These are phyloP conservation scores for Drepana falcataria DNA, from an alignment of 2,888 invertebrate genomes.

Conservation along the genomic window DNA sequence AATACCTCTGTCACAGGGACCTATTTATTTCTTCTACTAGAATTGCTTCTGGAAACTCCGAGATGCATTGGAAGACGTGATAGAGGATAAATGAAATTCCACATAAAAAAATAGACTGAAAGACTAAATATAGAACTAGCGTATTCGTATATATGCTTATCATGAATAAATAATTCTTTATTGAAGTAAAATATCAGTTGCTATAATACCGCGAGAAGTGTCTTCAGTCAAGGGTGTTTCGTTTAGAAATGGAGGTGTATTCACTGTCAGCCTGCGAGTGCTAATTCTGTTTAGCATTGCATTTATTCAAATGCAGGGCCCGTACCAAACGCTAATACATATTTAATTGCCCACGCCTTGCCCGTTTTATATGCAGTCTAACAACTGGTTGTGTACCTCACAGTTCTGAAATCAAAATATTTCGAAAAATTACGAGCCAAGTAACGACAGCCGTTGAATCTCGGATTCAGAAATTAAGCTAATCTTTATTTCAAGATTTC, in stretches of 20 bases:
- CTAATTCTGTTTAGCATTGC: conserved; percentile 46
- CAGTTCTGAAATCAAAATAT: conserved; percentile 27
- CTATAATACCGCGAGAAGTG: background rate
- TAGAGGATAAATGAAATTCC: no score
- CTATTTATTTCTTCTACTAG: no score
- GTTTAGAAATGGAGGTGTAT: conserved; percentile 7
- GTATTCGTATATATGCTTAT: no score
- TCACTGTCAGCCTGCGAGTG: conserved; percentile 23
- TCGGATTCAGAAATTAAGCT: background rate
- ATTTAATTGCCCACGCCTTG: conserved; percentile 65
- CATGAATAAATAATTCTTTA: no score
- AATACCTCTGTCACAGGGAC: no score
- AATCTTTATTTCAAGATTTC: background rate
- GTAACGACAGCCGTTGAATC: background rate
- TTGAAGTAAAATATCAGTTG: background rate
- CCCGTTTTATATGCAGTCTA: conserved; percentile 44
- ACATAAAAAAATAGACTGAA: no score
- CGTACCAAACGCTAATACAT: conserved; percentile 63
- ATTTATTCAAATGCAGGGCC: conserved; percentile 48
- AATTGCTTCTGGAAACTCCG: no score
- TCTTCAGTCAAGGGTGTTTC: conserved; percentile 1
- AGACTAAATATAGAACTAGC: no score
- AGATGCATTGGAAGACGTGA: no score
- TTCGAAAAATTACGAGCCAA: conserved; percentile 1
- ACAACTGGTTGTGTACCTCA: conserved; percentile 34